Percentiles rank a stretch among this genome's conserved stretches.
These are phyloP conservation scores for Lingula anatina DNA, from an alignment of 2,888 invertebrate genomes.

Conservation along the genomic window DNA sequence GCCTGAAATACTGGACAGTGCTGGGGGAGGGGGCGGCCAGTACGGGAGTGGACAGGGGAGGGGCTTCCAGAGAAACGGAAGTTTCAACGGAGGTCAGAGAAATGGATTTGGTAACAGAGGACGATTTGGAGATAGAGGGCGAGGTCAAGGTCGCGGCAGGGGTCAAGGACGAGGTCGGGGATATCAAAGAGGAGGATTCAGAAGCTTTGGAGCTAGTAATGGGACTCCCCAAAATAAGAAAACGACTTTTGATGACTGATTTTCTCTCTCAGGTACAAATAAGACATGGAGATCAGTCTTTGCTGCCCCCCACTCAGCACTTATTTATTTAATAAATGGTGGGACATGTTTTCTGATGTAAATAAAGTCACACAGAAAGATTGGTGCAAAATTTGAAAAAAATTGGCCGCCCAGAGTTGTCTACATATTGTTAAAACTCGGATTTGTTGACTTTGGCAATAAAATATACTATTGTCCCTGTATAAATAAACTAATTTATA, in stretches of 20 bases:
- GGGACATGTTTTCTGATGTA: no score
- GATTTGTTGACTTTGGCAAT: no score
- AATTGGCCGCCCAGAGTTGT: no score
- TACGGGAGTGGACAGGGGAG: slow-evolving; percentile 10
- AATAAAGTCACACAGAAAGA: no score
- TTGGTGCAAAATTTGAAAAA: no score
- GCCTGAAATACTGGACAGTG: slow-evolving; percentile 26
- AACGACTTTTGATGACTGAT: slow-evolving; percentile 15
- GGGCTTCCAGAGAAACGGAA: slow-evolving; percentile 13
- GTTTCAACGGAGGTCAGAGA: slow-evolving; percentile 6
- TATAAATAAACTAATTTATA: no score
- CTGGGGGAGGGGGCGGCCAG: slow-evolving; percentile 7
- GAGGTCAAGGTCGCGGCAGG: slow-evolving; percentile 7
- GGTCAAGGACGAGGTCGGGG: slow-evolving; percentile 6
- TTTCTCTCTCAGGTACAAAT: no score
- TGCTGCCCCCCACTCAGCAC: no score
- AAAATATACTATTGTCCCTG: no score
- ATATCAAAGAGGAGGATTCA: slow-evolving; percentile 6
- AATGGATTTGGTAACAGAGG: slow-evolving; percentile 10
- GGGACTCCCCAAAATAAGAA: slow-evolving; percentile 10
- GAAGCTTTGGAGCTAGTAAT: neutral
- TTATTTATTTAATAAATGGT: no score
- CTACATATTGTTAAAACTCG: no score
- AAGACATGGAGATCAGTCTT: no score
- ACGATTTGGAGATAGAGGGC: slow-evolving; percentile 8